Percentiles rank a stretch among this genome's conserved stretches.
Evolutionary conservation across 2,888 invertebrate species (phyloP).

Genomic region (Stenoptilia bipunctidactyla): DNA sequence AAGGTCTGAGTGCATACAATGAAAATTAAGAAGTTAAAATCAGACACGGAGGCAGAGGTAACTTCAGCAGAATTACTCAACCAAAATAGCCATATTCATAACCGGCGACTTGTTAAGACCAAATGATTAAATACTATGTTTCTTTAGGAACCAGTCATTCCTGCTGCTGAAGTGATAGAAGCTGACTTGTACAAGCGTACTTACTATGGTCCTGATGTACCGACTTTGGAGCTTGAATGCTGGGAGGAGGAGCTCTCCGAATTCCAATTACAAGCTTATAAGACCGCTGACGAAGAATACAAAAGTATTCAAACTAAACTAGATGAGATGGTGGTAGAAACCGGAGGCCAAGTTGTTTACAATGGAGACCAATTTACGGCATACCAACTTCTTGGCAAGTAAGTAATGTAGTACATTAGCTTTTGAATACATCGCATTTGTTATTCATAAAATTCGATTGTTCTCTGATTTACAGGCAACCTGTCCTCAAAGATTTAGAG

Average conservation of each 20-base stretch:
- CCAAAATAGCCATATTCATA: too few relatives aligned
- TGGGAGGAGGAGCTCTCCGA: conserved; percentile 79
- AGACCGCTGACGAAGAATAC: conserved; percentile 76
- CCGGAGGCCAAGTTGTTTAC: conserved; percentile 75
- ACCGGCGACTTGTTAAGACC: conserved; percentile 2
- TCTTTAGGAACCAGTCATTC: conserved; percentile 27
- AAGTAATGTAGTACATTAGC: conserved; percentile 22
- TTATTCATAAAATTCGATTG: background rate
- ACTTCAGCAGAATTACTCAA: background rate
- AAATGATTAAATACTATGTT: background rate
- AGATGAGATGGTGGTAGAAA: conserved; percentile 68
- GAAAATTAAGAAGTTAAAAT: conserved; percentile 50
- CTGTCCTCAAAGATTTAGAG: conserved; percentile 54
- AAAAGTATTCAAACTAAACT: conserved; percentile 74
- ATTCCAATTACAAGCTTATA: conserved; percentile 73
- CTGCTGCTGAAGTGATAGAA: conserved; percentile 59
- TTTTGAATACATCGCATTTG: background rate
- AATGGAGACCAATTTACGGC: conserved; percentile 76
- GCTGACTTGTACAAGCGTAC: conserved; percentile 58
- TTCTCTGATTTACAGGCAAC: conserved; percentile 33
- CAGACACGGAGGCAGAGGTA: conserved; percentile 35
- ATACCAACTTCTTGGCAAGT: conserved; percentile 73
- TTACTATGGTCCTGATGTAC: conserved; percentile 65
- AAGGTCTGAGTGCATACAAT: too few relatives aligned
- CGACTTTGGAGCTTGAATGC: conserved; percentile 76